These are phyloP conservation scores for Myotis brandtii DNA, from an alignment of 2,113 vertebrate genomes.

Conservation along the genomic window DNA sequence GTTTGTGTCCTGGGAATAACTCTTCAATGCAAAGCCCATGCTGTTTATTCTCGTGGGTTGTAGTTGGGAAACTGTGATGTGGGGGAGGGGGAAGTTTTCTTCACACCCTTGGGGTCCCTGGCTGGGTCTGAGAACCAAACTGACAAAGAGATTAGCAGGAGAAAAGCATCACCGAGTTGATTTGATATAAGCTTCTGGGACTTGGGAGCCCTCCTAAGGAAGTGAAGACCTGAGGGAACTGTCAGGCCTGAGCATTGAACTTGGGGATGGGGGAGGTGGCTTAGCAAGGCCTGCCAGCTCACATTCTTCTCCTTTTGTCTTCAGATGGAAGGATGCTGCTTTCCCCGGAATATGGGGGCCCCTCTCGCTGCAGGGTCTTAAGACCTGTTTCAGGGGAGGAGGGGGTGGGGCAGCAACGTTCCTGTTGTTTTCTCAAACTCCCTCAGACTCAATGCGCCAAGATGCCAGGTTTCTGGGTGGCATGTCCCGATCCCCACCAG, in stretches of 20 bases:
- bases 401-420: neutral
- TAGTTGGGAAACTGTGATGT: neutral
- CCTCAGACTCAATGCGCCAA: neutral
- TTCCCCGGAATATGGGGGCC: neutral
- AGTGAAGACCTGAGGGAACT: neutral
- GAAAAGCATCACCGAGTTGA: neutral
- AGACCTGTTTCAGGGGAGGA: neutral
- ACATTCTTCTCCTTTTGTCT: neutral
- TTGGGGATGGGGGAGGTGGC: neutral
- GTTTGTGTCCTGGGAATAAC: slow-evolving; percentile 60
- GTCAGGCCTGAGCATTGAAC: neutral
- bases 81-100: neutral
- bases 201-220: neutral
- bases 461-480: neutral
- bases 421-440: neutral
- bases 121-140: neutral
- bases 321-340: neutral
- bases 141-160: neutral
- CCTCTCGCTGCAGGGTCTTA: neutral
- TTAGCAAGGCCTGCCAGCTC: neutral
- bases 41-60: slow-evolving; percentile 59
- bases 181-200: neutral
- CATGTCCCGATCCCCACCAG: neutral
- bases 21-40: slow-evolving; percentile 58
- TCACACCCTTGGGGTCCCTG: neutral